phyloP scores from a whole-genome alignment of 2,113 vertebrate genomes.

The Amia ocellicauda region DNA sequence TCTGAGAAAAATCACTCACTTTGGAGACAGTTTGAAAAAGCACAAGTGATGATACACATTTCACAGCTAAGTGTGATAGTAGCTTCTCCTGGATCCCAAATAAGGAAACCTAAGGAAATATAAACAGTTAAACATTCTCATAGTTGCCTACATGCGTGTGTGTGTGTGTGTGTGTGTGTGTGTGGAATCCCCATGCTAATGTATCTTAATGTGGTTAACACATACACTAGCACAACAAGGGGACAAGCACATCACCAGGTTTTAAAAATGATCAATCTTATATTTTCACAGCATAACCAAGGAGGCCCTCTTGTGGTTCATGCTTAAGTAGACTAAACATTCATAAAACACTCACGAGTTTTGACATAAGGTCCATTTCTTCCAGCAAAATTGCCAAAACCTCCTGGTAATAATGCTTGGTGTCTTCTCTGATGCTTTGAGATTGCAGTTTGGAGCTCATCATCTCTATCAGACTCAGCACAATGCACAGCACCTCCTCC shows the following conservation, averaged over 20 bases:
- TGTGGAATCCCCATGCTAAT: too few relatives aligned
- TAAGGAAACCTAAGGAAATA: conserved; percentile 53
- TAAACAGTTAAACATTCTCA: neutral
- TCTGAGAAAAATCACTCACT: too few relatives aligned
- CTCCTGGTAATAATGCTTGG: conserved; percentile 49
- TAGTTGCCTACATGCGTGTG: too few relatives aligned
- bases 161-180: too few relatives aligned
- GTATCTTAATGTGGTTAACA: too few relatives aligned
- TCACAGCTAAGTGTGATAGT: conserved; percentile 74
- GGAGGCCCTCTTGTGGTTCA: too few relatives aligned
- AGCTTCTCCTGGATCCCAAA: conserved; percentile 56
- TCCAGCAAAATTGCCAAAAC: conserved; percentile 56
- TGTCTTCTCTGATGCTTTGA: conserved; percentile 21
- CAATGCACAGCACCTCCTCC: conserved; percentile 58
- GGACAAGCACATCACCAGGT: too few relatives aligned
- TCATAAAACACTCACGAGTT: conserved; percentile 67
- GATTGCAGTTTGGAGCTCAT: conserved; percentile 47
- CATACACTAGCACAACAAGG: too few relatives aligned
- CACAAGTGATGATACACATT: conserved; percentile 62
- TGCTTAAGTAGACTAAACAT: too few relatives aligned
- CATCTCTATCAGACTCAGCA: conserved; percentile 68
- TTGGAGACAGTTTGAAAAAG: conserved; percentile 64
- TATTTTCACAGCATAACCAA: too few relatives aligned
- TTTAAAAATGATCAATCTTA: too few relatives aligned
- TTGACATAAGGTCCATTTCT: conserved; percentile 58